Conservation (phyloP, 2,113 vertebrate genomes). For the Montifringilla adamsi region DNA sequence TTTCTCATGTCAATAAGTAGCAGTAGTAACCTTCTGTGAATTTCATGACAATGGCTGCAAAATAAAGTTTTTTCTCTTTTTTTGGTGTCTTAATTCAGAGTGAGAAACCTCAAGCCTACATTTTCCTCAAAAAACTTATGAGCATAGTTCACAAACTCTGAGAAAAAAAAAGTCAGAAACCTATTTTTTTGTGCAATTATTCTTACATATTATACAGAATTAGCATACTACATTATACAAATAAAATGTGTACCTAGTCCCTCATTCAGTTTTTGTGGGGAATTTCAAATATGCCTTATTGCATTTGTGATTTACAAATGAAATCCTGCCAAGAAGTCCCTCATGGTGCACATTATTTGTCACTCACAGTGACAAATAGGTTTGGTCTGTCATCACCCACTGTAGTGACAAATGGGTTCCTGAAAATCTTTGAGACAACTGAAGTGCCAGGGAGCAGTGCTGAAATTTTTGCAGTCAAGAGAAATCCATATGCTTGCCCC, state of each 20-base stretch:
- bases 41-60: neutral
- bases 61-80: neutral
- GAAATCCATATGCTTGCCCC: neutral
- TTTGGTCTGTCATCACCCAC: slow-evolving; percentile 29
- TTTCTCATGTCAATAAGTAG: neutral
- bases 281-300: neutral
- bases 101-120: neutral
- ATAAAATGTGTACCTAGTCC: neutral
- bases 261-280: neutral
- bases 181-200: neutral
- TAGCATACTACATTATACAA: neutral
- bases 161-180: neutral
- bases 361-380: slow-evolving; percentile 19
- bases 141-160: neutral
- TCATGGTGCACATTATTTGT: slow-evolving; percentile 40
- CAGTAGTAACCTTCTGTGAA: neutral
- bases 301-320: slow-evolving; percentile 43
- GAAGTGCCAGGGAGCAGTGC: neutral
- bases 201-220: neutral
- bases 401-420: slow-evolving; percentile 26
- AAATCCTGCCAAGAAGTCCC: slow-evolving; percentile 7
- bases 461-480: neutral
- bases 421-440: slow-evolving; percentile 15
- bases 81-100: neutral
- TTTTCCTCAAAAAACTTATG: neutral